phyloP scores from a whole-genome alignment of 2,888 invertebrate genomes.

The Scaeva pyrastri region DNA sequence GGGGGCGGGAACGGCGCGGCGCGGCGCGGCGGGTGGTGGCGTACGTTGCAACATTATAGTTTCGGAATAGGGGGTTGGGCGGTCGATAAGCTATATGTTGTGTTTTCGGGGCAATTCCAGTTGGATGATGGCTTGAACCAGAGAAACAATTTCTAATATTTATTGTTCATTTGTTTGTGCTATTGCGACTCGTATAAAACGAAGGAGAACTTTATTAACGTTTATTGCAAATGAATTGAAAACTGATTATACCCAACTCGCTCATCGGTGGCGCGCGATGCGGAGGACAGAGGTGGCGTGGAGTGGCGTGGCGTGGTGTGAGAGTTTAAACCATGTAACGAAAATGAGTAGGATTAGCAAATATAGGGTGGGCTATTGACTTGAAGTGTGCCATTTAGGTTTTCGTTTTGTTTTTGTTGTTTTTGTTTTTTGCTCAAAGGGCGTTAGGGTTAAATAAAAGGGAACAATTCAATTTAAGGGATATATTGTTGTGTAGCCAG shows the following conservation, averaged over 20 bases:
- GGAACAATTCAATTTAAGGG: constrained; percentile 29
- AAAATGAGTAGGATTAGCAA: constrained; percentile 33
- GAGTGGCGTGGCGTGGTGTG: neutral
- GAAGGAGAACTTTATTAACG: constrained; percentile 62
- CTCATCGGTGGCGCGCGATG: neutral
- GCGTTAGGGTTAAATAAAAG: neutral
- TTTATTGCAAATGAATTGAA: constrained; percentile 73
- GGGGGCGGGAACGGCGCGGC: constrained; percentile 18
- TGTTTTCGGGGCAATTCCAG: constrained; percentile 10
- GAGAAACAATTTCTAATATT: neutral
- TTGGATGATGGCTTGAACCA: constrained; percentile 36
- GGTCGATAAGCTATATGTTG: neutral
- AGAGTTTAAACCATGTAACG: constrained; percentile 42
- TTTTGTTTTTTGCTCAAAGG: neutral
- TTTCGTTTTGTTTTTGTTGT: neutral
- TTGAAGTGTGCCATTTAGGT: constrained; percentile 18
- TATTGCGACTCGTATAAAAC: no score
- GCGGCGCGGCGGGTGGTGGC: no score
- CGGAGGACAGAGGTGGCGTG: no score
- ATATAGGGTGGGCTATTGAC: constrained; percentile 28
- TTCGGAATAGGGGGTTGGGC: neutral
- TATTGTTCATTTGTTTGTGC: no score
- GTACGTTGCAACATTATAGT: constrained; percentile 13
- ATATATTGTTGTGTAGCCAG: constrained; percentile 7
- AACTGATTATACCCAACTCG: constrained; percentile 56